These are phyloP conservation scores for Epistrophe grossulariae DNA, from an alignment of 2,888 invertebrate genomes.

Conservation along the genomic window DNA sequence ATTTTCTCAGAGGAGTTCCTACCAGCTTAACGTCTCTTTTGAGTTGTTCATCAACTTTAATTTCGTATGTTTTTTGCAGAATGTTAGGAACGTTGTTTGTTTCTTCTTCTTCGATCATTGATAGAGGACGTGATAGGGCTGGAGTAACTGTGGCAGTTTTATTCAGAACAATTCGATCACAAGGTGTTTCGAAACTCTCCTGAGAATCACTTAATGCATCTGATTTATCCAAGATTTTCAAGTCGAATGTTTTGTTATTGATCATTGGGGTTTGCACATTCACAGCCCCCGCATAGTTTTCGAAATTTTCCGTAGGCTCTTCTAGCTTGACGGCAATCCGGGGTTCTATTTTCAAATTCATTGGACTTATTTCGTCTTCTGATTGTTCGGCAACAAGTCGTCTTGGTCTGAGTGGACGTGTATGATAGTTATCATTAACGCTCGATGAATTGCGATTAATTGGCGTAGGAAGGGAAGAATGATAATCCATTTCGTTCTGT, in stretches of 20 bases:
- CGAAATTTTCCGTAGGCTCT: conserved; percentile 5
- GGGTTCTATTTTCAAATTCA: conserved; percentile 13
- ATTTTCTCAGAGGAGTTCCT: conserved; percentile 82
- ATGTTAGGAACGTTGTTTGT: conserved; percentile 69
- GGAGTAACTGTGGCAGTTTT: conserved; percentile 80
- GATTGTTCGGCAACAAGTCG: conserved; percentile 78
- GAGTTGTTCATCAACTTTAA: conserved; percentile 75
- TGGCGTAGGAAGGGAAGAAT: conserved; percentile 82
- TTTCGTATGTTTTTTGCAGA: conserved; percentile 54
- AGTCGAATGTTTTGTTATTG: conserved; percentile 81
- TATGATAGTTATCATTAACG: conserved; percentile 32
- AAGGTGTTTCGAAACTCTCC: conserved; percentile 73
- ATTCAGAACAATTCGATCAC: conserved; percentile 76
- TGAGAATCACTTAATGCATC: conserved; percentile 77
- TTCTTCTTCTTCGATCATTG: conserved; percentile 82
- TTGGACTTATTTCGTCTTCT: conserved; percentile 53
- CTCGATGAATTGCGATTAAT: conserved; percentile 48
- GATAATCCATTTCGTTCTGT: conserved; percentile 78
- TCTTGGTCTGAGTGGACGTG: conserved; percentile 79
- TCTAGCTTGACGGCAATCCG: background rate
- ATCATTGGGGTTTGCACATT: conserved; percentile 41
- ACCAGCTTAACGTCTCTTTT: conserved; percentile 81
- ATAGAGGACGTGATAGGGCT: conserved; percentile 78
- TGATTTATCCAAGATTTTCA: conserved; percentile 77
- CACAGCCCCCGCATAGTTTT: conserved; percentile 10